Percentiles rank a stretch among this genome's conserved stretches.
These are phyloP conservation scores for Temnothorax longispinosus DNA, from an alignment of 1,140 invertebrate species.

Conservation along the genomic window DNA sequence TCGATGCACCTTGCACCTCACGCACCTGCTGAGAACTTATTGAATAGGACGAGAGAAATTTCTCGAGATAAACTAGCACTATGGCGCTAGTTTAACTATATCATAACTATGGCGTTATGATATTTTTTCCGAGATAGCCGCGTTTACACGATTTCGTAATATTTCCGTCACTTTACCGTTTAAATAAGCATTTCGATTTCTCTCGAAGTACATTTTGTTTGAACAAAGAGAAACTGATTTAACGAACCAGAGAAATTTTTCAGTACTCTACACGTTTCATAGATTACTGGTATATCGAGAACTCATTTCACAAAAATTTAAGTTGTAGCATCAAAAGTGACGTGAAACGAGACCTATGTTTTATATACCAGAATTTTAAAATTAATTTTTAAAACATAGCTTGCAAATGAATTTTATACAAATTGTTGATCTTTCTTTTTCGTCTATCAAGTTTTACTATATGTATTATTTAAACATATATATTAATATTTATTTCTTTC, in stretches of 20 bases:
- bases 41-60: slow-evolving; percentile 41
- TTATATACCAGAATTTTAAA: background rate
- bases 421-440: background rate
- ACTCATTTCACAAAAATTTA: slow-evolving; percentile 1
- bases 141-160: slow-evolving; percentile 31
- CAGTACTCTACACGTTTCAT: background rate
- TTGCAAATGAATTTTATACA: background rate
- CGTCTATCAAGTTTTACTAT: background rate
- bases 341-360: background rate
- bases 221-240: slow-evolving; percentile 30
- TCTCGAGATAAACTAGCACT: background rate
- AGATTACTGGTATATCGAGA: background rate
- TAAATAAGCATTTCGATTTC: slow-evolving; percentile 32
- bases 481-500: background rate
- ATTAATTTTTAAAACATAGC: background rate
- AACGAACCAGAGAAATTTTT: background rate
- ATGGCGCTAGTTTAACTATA: too few species aligned
- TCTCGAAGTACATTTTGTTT: slow-evolving; percentile 8
- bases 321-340: background rate
- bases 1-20: slow-evolving; percentile 49
- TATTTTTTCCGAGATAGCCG: slow-evolving; percentile 12
- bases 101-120: background rate
- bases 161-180: background rate
- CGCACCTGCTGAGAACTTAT: slow-evolving; percentile 33
- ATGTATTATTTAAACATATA: background rate